Base-by-base conservation (phyloP, 2,113 vertebrate genomes). In the Taxidea taxus region DNA sequence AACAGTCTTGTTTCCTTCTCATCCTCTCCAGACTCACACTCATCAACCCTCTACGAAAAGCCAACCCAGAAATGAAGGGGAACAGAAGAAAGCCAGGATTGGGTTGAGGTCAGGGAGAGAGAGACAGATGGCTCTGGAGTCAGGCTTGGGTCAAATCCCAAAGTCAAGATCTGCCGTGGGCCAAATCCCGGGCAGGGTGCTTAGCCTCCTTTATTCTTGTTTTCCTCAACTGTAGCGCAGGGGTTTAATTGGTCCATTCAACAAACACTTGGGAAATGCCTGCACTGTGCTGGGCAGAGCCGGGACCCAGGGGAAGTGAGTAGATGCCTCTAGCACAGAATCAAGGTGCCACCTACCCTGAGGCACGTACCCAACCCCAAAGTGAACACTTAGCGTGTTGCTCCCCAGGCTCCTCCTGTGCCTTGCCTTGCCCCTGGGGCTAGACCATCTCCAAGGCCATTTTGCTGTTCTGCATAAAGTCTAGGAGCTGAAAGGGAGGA, bases 351-450 rank as follows among this genome's bases (percentile, higher is more conserved):
- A 2, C 70, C 34, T 20, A 37, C 39, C 39, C 78, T 21, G 23
- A 42, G 81, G 49, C 4, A 10, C 25, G 3, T 10, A 2, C 29
- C 27, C n/a, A 23, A 6, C 39, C 34, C n/a, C n/a, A 4, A 27
- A 49, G 49, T 10, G n/a, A 7, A 13, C 9, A 4, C 6, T 56
- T 39, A 60, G 34, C 42, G 23, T 1, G 10, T 2, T 8, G 42
- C 1, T 25, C 44, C 2, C 42, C 2, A 0, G 0, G 0, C 31
- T 16, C 47, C 56, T 23, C 42, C 3, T 9, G 4, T 4, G 1
- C 42, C 34, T 6, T 4, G 0, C 27, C 21, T 39, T 37, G 25
- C 60, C 13, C 8, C 60, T 15, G 37, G 74, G 5, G 4, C 34
- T 8, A 4, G 15, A 54, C 21, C 25, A 37, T 15, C 87, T 25